phyloP scores from a whole-genome alignment of 1,140 invertebrate species.

The Psilanteris sp. region DNA sequence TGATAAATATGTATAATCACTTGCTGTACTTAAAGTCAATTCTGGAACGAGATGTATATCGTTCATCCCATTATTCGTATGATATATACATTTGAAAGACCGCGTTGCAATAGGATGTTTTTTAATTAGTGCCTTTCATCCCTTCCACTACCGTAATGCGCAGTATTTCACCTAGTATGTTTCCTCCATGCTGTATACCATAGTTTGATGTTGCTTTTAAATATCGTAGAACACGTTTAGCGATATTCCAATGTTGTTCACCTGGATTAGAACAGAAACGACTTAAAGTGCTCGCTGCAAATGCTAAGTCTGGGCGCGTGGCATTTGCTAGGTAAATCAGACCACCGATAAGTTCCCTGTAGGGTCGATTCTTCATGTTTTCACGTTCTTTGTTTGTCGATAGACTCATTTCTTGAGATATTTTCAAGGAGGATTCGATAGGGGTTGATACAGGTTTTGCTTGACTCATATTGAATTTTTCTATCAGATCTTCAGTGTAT shows the following conservation, averaged over 20 bases:
- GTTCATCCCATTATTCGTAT: too few relatives aligned
- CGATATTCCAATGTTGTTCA: background rate
- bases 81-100: too few relatives aligned
- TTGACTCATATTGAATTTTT: background rate
- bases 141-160: too few relatives aligned
- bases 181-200: too few relatives aligned
- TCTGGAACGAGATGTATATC: too few relatives aligned
- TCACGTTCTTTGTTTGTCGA: slow-evolving; percentile 5
- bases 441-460: background rate
- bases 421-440: background rate
- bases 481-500: slow-evolving; percentile 5
- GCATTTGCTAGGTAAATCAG: background rate
- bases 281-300: background rate
- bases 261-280: background rate
- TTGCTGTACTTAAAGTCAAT: too few relatives aligned
- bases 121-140: too few relatives aligned
- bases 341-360: slow-evolving; percentile 1
- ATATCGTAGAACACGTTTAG: background rate
- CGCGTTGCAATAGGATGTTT: too few relatives aligned
- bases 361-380: slow-evolving; percentile 55
- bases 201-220: background rate
- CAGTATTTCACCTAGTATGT: too few relatives aligned
- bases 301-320: background rate
- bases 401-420: slow-evolving; percentile 27
- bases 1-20: too few relatives aligned